Evolutionary conservation across 2,888 invertebrate species (phyloP).

Genomic region (Graphium colonna): DNA sequence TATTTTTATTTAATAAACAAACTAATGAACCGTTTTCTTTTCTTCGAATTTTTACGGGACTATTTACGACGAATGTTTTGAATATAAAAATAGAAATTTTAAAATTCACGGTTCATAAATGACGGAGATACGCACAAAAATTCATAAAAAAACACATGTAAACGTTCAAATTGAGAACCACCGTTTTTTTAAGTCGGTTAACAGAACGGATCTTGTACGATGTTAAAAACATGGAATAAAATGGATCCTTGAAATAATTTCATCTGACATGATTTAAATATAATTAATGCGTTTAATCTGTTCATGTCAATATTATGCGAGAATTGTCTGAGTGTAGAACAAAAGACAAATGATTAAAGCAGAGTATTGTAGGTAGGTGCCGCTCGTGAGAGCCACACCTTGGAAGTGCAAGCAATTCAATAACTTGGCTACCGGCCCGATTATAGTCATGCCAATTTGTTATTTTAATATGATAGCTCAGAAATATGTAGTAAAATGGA

Average conservation of each 20-base stretch:
- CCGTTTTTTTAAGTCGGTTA: too few relatives aligned
- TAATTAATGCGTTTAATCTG: constrained; percentile 14
- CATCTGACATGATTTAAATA: constrained; percentile 13
- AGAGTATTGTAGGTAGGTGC: constrained; percentile 40
- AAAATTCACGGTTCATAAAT: too few relatives aligned
- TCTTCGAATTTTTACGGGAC: too few relatives aligned
- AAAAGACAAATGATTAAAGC: constrained; percentile 51
- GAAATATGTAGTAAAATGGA: constrained; percentile 49
- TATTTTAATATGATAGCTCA: constrained; percentile 60
- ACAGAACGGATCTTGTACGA: too few relatives aligned
- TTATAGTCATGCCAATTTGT: constrained; percentile 62
- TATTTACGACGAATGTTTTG: too few relatives aligned
- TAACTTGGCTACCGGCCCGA: constrained; percentile 53
- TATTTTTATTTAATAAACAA: too few relatives aligned
- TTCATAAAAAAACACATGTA: too few relatives aligned
- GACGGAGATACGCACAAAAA: too few relatives aligned
- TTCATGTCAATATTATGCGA: constrained; percentile 31
- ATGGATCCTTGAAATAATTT: constrained; percentile 3
- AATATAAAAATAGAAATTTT: too few relatives aligned
- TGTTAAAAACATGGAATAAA: constrained; percentile 1
- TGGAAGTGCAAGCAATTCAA: constrained; percentile 57
- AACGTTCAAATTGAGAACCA: too few relatives aligned
- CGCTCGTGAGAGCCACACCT: constrained; percentile 71
- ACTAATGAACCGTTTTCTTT: too few relatives aligned
- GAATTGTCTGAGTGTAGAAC: constrained; percentile 32